These are phyloP conservation scores for Regulus satrapa DNA, from an alignment of 2,113 vertebrate genomes.

Conservation along the genomic window DNA sequence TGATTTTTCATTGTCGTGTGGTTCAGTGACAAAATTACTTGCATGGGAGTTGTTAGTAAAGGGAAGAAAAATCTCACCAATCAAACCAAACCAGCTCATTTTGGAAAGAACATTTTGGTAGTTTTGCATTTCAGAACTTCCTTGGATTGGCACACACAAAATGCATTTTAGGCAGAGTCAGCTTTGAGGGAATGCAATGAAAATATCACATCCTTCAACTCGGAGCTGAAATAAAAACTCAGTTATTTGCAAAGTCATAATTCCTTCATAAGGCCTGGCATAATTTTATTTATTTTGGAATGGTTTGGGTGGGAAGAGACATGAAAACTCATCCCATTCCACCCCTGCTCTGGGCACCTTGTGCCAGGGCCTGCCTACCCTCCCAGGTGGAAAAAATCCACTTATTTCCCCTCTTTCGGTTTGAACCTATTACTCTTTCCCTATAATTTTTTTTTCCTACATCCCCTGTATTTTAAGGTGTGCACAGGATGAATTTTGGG, in stretches of 20 bases:
- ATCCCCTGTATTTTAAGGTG: background rate
- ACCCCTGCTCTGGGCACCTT: background rate
- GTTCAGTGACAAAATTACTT: background rate
- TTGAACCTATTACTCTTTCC: background rate
- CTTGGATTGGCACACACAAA: background rate
- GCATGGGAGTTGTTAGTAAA: background rate
- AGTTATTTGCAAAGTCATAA: background rate
- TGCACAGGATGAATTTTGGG: background rate
- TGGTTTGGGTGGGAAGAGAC: background rate
- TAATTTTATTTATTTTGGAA: background rate
- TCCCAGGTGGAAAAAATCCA: rapidly evolving
- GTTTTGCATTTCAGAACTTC: background rate
- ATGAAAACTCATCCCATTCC: rapidly evolving
- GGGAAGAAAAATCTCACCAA: background rate
- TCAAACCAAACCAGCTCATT: background rate
- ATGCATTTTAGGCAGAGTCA: background rate
- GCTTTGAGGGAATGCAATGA: background rate
- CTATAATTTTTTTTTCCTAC: rapidly evolving
- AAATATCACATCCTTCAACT: background rate
- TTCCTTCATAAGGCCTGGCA: background rate
- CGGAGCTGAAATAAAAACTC: background rate
- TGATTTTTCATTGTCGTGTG: background rate
- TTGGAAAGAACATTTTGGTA: background rate
- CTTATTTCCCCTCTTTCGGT: background rate
- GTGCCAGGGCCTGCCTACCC: background rate